These are phyloP conservation scores for Asarcornis scutulata DNA, from an alignment of 2,113 vertebrate species.

Conservation along the genomic window DNA sequence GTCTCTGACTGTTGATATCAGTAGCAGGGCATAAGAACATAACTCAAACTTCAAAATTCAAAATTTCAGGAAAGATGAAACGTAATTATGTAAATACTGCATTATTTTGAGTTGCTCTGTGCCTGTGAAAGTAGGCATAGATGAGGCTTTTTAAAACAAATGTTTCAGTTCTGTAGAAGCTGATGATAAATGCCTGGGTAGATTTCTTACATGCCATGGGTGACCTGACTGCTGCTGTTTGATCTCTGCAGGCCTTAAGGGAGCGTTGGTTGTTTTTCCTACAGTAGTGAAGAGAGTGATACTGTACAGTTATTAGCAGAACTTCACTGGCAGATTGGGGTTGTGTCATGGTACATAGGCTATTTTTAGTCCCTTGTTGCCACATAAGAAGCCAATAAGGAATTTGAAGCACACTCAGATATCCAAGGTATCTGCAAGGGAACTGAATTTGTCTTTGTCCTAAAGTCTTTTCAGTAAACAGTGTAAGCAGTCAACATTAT, in stretches of 20 bases:
- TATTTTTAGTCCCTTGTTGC: constrained; percentile 32
- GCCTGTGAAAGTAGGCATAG: background rate
- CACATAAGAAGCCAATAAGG: background rate
- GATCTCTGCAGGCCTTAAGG: background rate
- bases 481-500: background rate
- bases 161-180: background rate
- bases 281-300: background rate
- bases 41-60: background rate
- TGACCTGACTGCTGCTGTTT: background rate
- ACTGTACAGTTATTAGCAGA: background rate
- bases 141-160: background rate
- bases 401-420: constrained; percentile 28
- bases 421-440: background rate
- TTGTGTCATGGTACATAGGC: background rate
- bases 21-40: background rate
- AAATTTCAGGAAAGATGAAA: background rate
- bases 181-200: background rate
- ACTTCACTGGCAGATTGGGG: background rate
- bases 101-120: background rate
- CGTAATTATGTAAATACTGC: background rate
- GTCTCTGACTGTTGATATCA: background rate
- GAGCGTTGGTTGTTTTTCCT: background rate
- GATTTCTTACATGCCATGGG: background rate
- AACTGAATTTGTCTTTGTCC: background rate
- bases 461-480: background rate